A percentile compares a stretch with the other conserved stretches of the same genome.
Evolutionary conservation across 2,888 invertebrate species (phyloP).

Genomic region (Tetragonisca angustula): DNA sequence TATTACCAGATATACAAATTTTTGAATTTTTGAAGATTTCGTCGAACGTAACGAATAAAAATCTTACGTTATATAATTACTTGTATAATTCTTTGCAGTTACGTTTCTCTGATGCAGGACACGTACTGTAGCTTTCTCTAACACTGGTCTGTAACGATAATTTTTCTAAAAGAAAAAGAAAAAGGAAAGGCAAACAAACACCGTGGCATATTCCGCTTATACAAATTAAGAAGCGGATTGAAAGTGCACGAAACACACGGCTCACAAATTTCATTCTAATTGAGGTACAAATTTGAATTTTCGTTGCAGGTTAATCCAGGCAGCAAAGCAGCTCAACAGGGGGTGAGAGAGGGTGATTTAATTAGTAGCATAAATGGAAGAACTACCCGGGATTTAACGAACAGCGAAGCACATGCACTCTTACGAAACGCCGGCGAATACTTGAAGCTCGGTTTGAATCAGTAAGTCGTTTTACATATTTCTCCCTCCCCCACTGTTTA

Average conservation of each 20-base stretch:
- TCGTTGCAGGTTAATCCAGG: constrained; percentile 93
- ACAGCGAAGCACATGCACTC: constrained; percentile 90
- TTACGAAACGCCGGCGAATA: constrained; percentile 89
- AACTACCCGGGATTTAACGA: constrained; percentile 88
- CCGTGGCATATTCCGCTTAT: background rate
- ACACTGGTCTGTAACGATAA: too few species aligned
- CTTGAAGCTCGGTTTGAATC: constrained; percentile 89
- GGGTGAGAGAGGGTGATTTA: constrained; percentile 92
- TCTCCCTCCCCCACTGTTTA: background rate
- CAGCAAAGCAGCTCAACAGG: constrained; percentile 92
- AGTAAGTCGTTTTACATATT: constrained; percentile 86
- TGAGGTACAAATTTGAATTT: constrained; percentile 34
- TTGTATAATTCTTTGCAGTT: too few species aligned
- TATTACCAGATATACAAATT: too few species aligned
- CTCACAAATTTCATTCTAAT: background rate
- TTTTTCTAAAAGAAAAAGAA: too few species aligned
- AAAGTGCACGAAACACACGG: background rate
- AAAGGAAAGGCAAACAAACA: too few species aligned
- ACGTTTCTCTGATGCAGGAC: too few species aligned
- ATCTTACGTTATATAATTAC: too few species aligned
- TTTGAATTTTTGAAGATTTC: too few species aligned
- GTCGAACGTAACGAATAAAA: too few species aligned
- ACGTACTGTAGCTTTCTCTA: too few species aligned
- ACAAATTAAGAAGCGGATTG: background rate
- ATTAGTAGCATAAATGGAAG: constrained; percentile 92